These are phyloP conservation scores for Tapirus indicus DNA, from an alignment of 2,797 vertebrate genomes.

Conservation along the genomic window DNA sequence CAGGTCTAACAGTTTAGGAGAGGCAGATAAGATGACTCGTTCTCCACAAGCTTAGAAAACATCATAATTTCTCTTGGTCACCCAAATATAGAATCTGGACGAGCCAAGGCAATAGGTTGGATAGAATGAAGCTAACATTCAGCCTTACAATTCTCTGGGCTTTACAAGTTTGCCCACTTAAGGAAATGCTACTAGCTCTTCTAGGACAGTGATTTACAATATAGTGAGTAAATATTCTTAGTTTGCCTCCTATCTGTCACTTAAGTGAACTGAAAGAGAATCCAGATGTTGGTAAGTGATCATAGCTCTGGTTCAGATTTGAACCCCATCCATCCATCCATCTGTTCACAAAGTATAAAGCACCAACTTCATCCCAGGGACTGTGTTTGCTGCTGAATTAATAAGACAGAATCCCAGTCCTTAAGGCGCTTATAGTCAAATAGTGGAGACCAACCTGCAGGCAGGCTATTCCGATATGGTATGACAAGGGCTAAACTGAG, in stretches of 20 bases:
- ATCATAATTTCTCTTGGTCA: not conserved
- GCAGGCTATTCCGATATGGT: not conserved
- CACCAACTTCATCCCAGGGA: not conserved
- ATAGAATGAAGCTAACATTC: not conserved
- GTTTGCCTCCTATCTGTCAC: not conserved
- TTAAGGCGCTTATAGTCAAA: not conserved
- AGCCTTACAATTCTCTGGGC: not conserved
- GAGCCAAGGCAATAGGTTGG: not conserved
- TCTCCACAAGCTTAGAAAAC: not conserved
- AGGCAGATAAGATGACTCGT: not conserved
- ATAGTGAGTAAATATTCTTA: not conserved
- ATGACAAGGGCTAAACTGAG: not conserved
- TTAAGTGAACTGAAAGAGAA: slow-evolving; percentile 6
- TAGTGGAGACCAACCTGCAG: not conserved
- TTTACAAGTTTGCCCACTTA: not conserved
- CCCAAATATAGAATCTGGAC: not conserved
- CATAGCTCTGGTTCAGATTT: not conserved
- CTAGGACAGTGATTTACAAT: not conserved
- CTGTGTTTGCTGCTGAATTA: not conserved
- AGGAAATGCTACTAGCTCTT: not conserved
- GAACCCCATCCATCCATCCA: not conserved
- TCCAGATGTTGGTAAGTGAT: not conserved
- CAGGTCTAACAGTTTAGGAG: not conserved
- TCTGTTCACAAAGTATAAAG: not conserved
- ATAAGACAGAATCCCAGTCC: not conserved